These are phyloP conservation scores for Rhagonycha lutea DNA, from an alignment of 2,888 invertebrate species.

Conservation along the genomic window DNA sequence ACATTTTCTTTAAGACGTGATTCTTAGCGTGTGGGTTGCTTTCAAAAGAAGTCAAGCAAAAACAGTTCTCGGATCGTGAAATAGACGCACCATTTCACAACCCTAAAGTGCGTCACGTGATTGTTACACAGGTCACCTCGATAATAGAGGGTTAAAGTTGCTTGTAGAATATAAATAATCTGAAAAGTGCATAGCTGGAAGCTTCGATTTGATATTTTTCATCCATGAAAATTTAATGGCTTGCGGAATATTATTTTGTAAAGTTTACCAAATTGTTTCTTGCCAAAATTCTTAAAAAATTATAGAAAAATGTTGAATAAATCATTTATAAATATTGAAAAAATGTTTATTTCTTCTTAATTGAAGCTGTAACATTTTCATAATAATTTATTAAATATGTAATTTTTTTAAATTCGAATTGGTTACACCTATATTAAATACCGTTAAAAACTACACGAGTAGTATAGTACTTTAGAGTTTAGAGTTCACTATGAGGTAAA, in stretches of 20 bases:
- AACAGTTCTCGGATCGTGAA: constrained; percentile 37
- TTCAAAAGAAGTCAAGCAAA: constrained; percentile 41
- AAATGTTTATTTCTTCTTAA: no score
- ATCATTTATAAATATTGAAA: no score
- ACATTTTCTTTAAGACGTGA: constrained; percentile 28
- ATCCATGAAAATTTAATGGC: constrained; percentile 5
- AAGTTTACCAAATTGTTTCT: not conserved
- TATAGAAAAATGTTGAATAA: not conserved
- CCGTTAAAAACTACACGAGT: not conserved
- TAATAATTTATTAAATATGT: no score
- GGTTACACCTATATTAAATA: no score
- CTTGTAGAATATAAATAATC: constrained; percentile 29
- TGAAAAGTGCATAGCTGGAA: constrained; percentile 11
- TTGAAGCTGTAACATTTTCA: no score
- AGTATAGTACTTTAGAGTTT: no score
- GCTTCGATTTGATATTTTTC: constrained; percentile 8
- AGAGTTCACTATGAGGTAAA: not conserved
- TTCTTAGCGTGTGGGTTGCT: constrained; percentile 38
- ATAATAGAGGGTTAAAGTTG: constrained; percentile 23
- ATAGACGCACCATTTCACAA: constrained; percentile 41
- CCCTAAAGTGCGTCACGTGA: constrained; percentile 34
- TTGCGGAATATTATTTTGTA: not conserved
- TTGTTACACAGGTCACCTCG: constrained; percentile 36
- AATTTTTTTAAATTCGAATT: no score
- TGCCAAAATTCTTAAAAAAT: not conserved